Conservation (phyloP, 2,888 invertebrate species). For the Tigriopus californicus region DNA sequence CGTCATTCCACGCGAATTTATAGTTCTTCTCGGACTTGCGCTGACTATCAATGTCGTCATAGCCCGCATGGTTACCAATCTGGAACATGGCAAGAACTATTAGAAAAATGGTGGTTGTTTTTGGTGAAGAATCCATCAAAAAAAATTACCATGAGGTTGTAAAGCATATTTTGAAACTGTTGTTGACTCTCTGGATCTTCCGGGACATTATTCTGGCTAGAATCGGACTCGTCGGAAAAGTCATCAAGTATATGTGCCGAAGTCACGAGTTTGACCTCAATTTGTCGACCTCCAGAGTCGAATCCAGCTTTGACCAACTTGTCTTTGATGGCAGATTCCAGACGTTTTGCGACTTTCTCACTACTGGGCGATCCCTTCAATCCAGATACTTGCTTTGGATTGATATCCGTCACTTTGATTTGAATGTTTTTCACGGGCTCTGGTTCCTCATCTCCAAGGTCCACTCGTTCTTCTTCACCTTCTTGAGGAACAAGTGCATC, state of each 20-base stretch:
- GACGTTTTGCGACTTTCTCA: background rate
- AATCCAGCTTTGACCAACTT: background rate
- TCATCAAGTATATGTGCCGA: background rate
- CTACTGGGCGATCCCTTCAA: background rate
- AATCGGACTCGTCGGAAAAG: background rate
- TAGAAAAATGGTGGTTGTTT: background rate
- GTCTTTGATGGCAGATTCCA: background rate
- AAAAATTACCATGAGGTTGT: background rate
- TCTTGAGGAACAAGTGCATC: background rate
- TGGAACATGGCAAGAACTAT: constrained; percentile 10
- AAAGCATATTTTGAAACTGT: constrained; percentile 1
- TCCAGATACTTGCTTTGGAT: background rate
- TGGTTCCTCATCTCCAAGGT: background rate
- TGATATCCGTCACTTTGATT: background rate
- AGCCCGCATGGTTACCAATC: constrained; percentile 21
- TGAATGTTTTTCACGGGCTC: background rate
- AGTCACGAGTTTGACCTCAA: background rate
- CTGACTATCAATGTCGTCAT: constrained; percentile 22
- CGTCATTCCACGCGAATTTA: constrained; percentile 19
- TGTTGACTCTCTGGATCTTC: background rate
- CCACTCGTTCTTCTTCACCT: background rate
- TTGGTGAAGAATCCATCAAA: background rate
- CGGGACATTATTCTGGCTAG: background rate
- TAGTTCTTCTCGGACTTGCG: constrained; percentile 22
- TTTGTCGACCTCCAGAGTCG: background rate